Evolutionary conservation across 1,140 invertebrate species (phyloP).

Genomic region (Heliconius melpomene): DNA sequence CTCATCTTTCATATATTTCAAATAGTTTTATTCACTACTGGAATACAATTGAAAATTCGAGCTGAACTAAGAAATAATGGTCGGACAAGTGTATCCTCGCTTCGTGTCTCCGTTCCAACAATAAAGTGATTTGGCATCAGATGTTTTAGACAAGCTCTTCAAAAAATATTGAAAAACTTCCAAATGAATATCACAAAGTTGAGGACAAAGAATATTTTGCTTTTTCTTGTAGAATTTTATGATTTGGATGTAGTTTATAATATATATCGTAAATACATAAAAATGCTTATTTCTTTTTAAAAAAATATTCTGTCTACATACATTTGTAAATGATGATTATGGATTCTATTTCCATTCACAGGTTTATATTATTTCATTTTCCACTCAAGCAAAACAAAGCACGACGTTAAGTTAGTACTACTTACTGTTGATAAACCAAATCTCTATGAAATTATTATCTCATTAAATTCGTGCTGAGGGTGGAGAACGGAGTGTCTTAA

Average conservation of each 20-base stretch:
- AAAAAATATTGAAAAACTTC: constrained; percentile 15
- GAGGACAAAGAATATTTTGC: constrained; percentile 3
- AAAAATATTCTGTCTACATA: no score
- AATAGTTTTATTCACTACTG: constrained; percentile 2
- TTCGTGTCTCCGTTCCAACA: not conserved
- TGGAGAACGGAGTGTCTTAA: no score
- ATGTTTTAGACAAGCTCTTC: constrained; percentile 9
- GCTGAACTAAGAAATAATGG: not conserved
- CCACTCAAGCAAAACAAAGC: no score
- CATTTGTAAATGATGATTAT: no score
- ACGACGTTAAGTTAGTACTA: no score
- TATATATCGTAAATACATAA: not conserved
- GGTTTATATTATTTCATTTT: no score
- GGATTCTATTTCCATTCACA: no score
- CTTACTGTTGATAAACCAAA: no score
- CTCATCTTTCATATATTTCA: not conserved
- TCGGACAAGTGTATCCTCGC: constrained; percentile 5
- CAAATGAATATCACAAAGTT: constrained; percentile 12
- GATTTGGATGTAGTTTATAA: not conserved
- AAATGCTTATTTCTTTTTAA: not conserved
- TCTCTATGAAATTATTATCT: no score
- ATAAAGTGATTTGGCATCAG: constrained; percentile 8
- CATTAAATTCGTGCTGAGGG: no score
- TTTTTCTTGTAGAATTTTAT: not conserved
- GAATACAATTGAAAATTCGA: not conserved